Percentiles rank a stretch among this genome's conserved stretches.
Conservation (phyloP, 2,888 invertebrate genomes). For the Ophraella communa region DNA sequence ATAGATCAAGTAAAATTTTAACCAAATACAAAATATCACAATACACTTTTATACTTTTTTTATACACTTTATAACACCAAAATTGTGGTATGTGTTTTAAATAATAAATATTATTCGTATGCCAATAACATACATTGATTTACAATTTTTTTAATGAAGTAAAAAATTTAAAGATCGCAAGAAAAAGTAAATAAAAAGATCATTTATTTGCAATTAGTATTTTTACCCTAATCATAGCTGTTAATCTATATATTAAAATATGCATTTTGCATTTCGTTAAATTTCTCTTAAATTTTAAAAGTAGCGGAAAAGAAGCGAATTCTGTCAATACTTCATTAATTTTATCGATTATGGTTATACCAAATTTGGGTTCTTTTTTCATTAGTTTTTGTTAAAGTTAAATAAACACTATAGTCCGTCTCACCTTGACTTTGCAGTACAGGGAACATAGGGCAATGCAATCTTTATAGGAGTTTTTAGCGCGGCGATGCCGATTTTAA, state of each 20-base stretch:
- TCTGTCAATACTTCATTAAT: neutral
- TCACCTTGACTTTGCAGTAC: too few relatives aligned
- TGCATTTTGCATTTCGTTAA: constrained; percentile 15
- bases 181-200: constrained; percentile 7
- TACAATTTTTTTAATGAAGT: too few relatives aligned
- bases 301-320: neutral
- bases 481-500: too few relatives aligned
- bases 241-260: constrained; percentile 4
- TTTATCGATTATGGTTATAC: neutral
- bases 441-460: too few relatives aligned
- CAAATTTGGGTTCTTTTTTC: neutral
- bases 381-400: neutral
- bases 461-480: too few relatives aligned
- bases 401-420: neutral
- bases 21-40: neutral
- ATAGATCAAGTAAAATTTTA: neutral
- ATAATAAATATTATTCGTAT: too few relatives aligned
- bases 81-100: too few relatives aligned
- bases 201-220: constrained; percentile 17
- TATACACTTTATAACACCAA: too few relatives aligned
- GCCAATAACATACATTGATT: too few relatives aligned
- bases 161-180: neutral
- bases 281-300: constrained; percentile 3
- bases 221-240: constrained; percentile 12
- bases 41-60: neutral